Evolutionary conservation across 2,888 invertebrate species (phyloP).

Genomic region (Masnerella sp.): DNA sequence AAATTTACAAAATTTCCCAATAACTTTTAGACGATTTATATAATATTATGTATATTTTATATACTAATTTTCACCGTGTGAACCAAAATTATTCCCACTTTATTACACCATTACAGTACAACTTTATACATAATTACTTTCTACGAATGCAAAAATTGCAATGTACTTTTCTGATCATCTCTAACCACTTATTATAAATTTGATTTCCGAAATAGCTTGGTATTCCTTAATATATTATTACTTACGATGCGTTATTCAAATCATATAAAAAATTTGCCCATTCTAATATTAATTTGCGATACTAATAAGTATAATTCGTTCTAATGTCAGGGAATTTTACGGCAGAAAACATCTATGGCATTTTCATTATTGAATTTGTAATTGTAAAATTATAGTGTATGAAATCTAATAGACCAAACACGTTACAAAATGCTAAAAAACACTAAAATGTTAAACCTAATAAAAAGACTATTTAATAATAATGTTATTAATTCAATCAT

Average conservation of each 20-base stretch:
- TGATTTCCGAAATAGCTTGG: slow-evolving; percentile 8
- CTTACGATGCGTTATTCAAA: slow-evolving; percentile 21
- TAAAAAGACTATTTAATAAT: too few species aligned
- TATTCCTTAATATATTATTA: slow-evolving; percentile 25
- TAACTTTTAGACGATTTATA: too few species aligned
- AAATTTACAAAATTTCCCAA: too few species aligned
- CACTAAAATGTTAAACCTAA: too few species aligned
- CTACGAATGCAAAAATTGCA: neutral
- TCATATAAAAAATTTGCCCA: slow-evolving; percentile 11
- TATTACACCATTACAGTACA: too few species aligned
- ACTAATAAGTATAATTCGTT: slow-evolving; percentile 17
- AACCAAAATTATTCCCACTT: too few species aligned
- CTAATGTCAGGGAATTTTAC: slow-evolving; percentile 7
- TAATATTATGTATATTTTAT: too few species aligned
- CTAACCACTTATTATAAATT: slow-evolving; percentile 1
- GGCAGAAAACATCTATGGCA: neutral
- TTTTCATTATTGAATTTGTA: slow-evolving; percentile 10
- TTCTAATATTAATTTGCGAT: slow-evolving; percentile 17
- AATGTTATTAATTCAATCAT: too few species aligned
- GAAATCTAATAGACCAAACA: too few species aligned
- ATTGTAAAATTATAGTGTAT: neutral
- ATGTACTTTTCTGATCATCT: slow-evolving; percentile 11
- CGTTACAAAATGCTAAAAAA: too few species aligned
- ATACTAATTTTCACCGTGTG: too few species aligned
- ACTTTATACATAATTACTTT: too few species aligned